Evolutionary conservation across 1,140 invertebrate genomes (phyloP).

Genomic region (Drosophila erecta): DNA sequence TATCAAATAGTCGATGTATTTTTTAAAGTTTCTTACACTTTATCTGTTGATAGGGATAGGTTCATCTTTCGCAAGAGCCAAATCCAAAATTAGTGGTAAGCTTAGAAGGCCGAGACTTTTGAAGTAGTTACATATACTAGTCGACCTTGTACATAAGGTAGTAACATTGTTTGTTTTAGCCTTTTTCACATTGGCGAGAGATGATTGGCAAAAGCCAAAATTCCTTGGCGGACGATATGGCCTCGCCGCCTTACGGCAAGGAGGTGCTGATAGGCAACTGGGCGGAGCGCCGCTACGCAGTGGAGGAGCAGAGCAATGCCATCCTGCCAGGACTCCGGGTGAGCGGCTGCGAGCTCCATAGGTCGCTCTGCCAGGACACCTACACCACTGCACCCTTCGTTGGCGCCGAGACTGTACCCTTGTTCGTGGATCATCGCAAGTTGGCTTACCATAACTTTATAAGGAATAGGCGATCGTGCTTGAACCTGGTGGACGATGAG

Average conservation of each 20-base stretch:
- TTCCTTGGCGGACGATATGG: slow-evolving; percentile 30
- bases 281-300: slow-evolving; percentile 53
- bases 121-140: background rate
- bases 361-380: slow-evolving; percentile 35
- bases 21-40: too few species aligned
- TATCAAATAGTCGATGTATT: too few species aligned
- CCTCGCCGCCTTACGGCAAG: slow-evolving; percentile 27
- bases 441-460: slow-evolving; percentile 34
- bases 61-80: too few species aligned
- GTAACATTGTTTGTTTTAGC: background rate
- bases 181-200: background rate
- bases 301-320: slow-evolving; percentile 46
- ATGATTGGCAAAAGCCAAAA: slow-evolving; percentile 1
- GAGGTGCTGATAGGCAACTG: slow-evolving; percentile 64
- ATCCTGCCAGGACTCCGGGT: slow-evolving; percentile 51
- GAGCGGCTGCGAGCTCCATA: slow-evolving; percentile 48
- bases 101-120: background rate
- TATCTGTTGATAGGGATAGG: too few species aligned
- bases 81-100: too few species aligned
- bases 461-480: slow-evolving; percentile 5
- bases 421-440: slow-evolving; percentile 30
- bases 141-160: too few species aligned
- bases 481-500: slow-evolving; percentile 32
- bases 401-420: background rate
- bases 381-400: slow-evolving; percentile 25